Conservation (phyloP, 2,797 vertebrate genomes). For the Erpetoichthys calabaricus region DNA sequence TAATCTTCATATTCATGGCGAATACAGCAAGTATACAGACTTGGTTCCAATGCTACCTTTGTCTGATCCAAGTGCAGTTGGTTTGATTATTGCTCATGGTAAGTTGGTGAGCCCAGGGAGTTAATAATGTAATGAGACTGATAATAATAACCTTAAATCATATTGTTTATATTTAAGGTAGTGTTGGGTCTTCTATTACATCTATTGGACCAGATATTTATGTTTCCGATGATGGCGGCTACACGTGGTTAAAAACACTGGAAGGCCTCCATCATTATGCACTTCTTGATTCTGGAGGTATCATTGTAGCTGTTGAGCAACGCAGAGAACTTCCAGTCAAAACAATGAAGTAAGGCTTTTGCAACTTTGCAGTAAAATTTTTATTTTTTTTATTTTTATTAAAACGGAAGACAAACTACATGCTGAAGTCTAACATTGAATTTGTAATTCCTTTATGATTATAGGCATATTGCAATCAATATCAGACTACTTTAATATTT, state of each 20-base stretch:
- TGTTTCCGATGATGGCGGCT: slow-evolving; percentile 57
- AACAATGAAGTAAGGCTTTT: slow-evolving; percentile 45
- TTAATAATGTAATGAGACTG: not conserved
- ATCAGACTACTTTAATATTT: too few relatives aligned
- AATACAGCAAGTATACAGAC: slow-evolving; percentile 48
- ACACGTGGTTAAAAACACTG: slow-evolving; percentile 50
- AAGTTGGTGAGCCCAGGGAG: slow-evolving; percentile 8
- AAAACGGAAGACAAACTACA: not conserved
- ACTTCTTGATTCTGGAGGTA: slow-evolving; percentile 58
- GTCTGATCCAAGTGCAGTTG: slow-evolving; percentile 45
- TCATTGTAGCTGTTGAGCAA: slow-evolving; percentile 56
- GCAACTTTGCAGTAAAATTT: too few relatives aligned
- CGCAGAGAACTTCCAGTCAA: slow-evolving; percentile 40
- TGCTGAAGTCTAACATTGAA: not conserved
- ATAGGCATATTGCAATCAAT: too few relatives aligned
- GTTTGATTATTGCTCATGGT: slow-evolving; percentile 61
- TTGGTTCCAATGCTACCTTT: slow-evolving; percentile 52
- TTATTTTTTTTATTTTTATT: not conserved
- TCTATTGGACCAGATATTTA: slow-evolving; percentile 51
- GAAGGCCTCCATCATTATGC: slow-evolving; percentile 58
- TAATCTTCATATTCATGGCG: slow-evolving; percentile 59
- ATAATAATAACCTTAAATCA: not conserved
- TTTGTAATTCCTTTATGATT: too few relatives aligned
- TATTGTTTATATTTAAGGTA: slow-evolving; percentile 30
- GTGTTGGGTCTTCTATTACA: slow-evolving; percentile 54